phyloP scores from a whole-genome alignment of 2,797 vertebrate genomes.

The Triplophysa bombifrons region DNA sequence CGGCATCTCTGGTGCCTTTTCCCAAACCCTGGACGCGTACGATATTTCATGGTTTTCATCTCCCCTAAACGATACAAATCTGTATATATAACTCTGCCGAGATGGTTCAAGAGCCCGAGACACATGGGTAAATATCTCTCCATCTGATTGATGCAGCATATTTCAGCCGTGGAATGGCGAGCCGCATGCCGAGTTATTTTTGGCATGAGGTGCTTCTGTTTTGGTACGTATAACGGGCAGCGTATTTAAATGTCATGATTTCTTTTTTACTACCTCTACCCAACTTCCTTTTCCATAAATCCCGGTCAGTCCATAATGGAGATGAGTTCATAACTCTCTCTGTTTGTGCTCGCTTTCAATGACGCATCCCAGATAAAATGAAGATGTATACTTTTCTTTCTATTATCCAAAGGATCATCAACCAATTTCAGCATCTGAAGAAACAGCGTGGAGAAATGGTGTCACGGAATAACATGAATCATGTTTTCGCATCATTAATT shows the following conservation, averaged over 20 bases:
- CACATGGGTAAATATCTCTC: conserved; percentile 69
- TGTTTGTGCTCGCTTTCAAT: conserved; percentile 53
- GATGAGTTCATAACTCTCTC: conserved; percentile 73
- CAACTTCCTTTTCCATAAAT: conserved; percentile 67
- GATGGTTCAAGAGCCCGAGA: conserved; percentile 66
- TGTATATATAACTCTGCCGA: conserved; percentile 35
- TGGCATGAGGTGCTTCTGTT: conserved; percentile 68
- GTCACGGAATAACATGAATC: conserved; percentile 44
- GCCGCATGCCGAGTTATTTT: conserved; percentile 65
- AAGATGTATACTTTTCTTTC: background rate
- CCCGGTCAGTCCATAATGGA: conserved; percentile 66
- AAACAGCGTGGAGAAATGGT: conserved; percentile 12
- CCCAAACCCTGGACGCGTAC: conserved; percentile 42
- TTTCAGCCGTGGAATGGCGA: conserved; percentile 61
- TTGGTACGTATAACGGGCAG: conserved; percentile 66
- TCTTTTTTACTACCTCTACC: conserved; percentile 70
- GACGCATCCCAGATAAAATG: conserved; percentile 22
- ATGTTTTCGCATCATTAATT: conserved; percentile 43
- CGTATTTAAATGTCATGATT: conserved; percentile 75
- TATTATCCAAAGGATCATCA: conserved; percentile 25
- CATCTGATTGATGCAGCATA: conserved; percentile 66
- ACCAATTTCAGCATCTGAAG: background rate
- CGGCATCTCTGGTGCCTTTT: conserved; percentile 42
- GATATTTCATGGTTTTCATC: conserved; percentile 63
- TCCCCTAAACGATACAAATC: conserved; percentile 62